A percentile compares a stretch with the other conserved stretches of the same genome.
Evolutionary conservation across 2,113 vertebrate genomes (phyloP).

Genomic region (Hippocampus abdominalis): DNA sequence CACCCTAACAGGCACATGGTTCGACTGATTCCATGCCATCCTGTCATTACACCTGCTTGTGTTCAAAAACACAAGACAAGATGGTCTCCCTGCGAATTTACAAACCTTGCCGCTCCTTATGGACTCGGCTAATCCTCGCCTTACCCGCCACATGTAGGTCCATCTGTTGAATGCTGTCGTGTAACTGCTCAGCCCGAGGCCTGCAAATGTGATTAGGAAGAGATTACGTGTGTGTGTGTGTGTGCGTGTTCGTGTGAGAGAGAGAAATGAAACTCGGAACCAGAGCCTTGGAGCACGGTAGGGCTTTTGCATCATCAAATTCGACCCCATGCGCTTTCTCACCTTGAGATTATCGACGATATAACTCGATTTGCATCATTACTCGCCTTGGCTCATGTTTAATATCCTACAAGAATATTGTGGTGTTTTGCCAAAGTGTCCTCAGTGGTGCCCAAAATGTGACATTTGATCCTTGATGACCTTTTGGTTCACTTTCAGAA

Average conservation of each 20-base stretch:
- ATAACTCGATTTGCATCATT: constrained; percentile 30
- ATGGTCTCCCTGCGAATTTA: constrained; percentile 13
- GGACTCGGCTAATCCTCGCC: constrained; percentile 46
- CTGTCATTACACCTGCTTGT: background rate
- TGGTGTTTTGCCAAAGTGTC: background rate
- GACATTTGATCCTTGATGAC: background rate
- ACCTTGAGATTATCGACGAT: constrained; percentile 21
- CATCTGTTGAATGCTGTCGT: constrained; percentile 56
- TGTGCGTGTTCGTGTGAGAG: background rate
- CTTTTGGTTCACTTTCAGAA: too few relatives aligned
- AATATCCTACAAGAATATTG: background rate
- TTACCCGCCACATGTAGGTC: constrained; percentile 36
- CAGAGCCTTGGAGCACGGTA: constrained; percentile 22
- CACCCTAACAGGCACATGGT: background rate
- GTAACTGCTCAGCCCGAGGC: constrained; percentile 49
- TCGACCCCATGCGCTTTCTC: constrained; percentile 35
- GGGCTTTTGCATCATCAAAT: constrained; percentile 39
- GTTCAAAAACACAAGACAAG: constrained; percentile 8
- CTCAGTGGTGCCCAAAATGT: background rate
- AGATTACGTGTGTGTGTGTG: constrained; percentile 58
- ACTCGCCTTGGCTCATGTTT: background rate
- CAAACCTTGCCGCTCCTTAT: constrained; percentile 39
- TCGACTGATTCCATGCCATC: too few relatives aligned
- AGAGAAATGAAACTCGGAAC: constrained; percentile 48
- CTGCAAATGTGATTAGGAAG: constrained; percentile 66